phyloP scores from a whole-genome alignment of 2,888 invertebrate genomes.

The Dasypolia templi region DNA sequence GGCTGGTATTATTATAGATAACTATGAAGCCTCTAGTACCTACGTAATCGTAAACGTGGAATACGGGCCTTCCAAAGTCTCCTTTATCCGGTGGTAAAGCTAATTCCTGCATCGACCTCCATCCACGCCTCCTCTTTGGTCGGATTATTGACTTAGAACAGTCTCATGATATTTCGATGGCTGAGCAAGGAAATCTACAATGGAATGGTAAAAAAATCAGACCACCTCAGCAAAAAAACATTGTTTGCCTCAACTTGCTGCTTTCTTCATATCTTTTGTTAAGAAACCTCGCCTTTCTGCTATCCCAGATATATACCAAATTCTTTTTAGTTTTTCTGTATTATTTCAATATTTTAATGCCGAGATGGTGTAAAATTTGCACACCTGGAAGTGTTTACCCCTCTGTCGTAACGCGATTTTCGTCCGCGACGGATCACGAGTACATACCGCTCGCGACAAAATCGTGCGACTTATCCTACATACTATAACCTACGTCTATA shows the following conservation, averaged over 20 bases:
- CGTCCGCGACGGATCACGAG: no score
- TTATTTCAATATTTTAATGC: conserved; percentile 1
- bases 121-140: background rate
- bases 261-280: background rate
- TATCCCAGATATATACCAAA: background rate
- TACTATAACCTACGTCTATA: no score
- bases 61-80: no score
- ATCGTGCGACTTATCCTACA: no score
- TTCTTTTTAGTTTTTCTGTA: background rate
- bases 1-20: no score
- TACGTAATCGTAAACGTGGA: no score
- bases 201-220: no score
- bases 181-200: no score
- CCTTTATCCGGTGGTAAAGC: background rate
- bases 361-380: conserved; percentile 2
- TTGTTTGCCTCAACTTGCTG: no score
- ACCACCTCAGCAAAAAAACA: no score
- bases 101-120: background rate
- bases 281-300: background rate
- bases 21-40: background rate
- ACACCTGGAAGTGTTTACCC: conserved; percentile 3
- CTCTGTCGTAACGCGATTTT: no score
- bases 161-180: background rate
- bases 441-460: no score
- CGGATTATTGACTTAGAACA: background rate